A percentile compares a stretch with the other conserved stretches of the same genome.
phyloP scores from a whole-genome alignment of 2,888 invertebrate species.

The Urechis unicinctus region DNA sequence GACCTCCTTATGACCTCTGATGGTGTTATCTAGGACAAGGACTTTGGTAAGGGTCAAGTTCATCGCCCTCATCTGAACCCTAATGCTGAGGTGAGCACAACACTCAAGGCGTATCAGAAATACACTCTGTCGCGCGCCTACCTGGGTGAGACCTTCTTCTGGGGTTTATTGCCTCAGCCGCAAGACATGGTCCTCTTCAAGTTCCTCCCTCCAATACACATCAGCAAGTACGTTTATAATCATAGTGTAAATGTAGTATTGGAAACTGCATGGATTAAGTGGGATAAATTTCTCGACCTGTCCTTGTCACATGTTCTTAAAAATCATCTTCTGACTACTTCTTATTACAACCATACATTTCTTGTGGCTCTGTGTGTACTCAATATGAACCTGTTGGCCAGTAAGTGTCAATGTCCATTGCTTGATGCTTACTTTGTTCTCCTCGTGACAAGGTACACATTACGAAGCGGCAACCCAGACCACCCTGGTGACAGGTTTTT shows the following conservation, averaged over 20 bases:
- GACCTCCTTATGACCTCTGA: not conserved
- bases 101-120: conserved; percentile 73
- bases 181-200: conserved; percentile 76
- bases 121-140: conserved; percentile 77
- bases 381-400: too few species aligned
- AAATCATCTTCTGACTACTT: too few species aligned
- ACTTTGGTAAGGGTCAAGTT: conserved; percentile 75
- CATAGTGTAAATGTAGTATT: too few species aligned
- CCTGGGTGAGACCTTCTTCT: conserved; percentile 79
- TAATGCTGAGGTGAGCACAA: conserved; percentile 58
- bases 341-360: too few species aligned
- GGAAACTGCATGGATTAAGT: too few species aligned
- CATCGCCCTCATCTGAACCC: conserved; percentile 55
- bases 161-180: conserved; percentile 78
- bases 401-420: too few species aligned
- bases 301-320: too few species aligned
- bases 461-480: conserved; percentile 75
- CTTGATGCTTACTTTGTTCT: not conserved
- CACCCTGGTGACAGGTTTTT: conserved; percentile 83
- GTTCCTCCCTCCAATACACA: conserved; percentile 65
- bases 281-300: too few species aligned
- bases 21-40: conserved; percentile 63
- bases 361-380: too few species aligned
- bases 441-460: conserved; percentile 34
- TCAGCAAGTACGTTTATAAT: conserved; percentile 61